A percentile compares a stretch with the other conserved stretches of the same genome.
These are phyloP conservation scores for Calameuta idolon DNA, from an alignment of 2,888 invertebrate species.

Conservation along the genomic window DNA sequence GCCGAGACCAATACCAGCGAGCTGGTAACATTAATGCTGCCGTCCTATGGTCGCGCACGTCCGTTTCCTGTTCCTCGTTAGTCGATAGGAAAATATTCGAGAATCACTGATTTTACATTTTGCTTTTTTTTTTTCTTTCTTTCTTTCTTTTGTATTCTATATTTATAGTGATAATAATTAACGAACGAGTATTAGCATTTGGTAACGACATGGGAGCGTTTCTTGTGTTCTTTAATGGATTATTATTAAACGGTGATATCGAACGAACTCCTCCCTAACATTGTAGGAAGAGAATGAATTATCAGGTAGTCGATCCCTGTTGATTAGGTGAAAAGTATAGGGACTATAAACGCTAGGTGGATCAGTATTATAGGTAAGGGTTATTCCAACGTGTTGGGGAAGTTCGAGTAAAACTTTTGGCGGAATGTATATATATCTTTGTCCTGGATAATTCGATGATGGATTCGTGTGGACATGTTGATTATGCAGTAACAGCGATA, in stretches of 20 bases:
- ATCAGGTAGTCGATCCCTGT: background rate
- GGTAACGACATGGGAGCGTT: background rate
- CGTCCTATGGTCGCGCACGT: slow-evolving; percentile 13
- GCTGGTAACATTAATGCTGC: background rate
- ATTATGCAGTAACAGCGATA: background rate
- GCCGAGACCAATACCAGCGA: background rate
- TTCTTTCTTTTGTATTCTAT: slow-evolving; percentile 4
- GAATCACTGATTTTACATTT: slow-evolving; percentile 7
- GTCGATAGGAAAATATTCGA: background rate
- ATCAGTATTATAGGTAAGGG: background rate
- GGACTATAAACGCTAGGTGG: background rate
- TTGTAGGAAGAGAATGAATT: background rate
- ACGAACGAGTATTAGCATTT: slow-evolving; percentile 5
- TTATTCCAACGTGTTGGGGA: background rate
- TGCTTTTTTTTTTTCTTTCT: slow-evolving; percentile 9
- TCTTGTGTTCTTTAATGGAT: background rate
- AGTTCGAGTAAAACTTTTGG: background rate
- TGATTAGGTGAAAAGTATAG: background rate
- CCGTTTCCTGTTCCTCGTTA: slow-evolving; percentile 7
- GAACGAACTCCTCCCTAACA: background rate
- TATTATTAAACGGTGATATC: background rate
- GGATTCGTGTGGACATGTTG: background rate
- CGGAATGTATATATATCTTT: background rate
- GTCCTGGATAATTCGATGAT: background rate
- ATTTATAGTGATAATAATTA: background rate